phyloP scores from a whole-genome alignment of 2,888 invertebrate species.

The Anoplius nigerrimus region DNA sequence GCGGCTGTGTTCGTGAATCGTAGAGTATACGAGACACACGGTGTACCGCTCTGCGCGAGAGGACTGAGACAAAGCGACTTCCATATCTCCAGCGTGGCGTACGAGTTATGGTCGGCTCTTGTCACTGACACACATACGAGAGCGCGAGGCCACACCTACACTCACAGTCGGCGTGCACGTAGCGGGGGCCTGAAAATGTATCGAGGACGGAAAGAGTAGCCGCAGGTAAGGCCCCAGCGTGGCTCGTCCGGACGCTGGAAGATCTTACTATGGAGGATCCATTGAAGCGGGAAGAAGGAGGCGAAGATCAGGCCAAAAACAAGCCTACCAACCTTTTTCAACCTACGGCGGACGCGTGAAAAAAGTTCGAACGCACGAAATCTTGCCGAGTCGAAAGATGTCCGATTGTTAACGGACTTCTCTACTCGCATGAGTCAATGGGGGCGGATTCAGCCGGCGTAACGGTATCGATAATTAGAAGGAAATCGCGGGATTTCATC shows the following conservation, averaged over 20 bases:
- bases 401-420: too few species aligned
- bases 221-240: slow-evolving; percentile 25
- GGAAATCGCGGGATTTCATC: too few species aligned
- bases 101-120: slow-evolving; percentile 35
- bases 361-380: too few species aligned
- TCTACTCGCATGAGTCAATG: too few species aligned
- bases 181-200: slow-evolving; percentile 27
- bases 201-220: slow-evolving; percentile 34
- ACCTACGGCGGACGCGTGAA: too few species aligned
- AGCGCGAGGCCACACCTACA: slow-evolving; percentile 4
- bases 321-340: too few species aligned
- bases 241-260: background rate
- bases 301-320: too few species aligned
- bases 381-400: too few species aligned
- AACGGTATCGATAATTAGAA: too few species aligned
- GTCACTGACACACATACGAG: slow-evolving; percentile 28
- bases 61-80: slow-evolving; percentile 53
- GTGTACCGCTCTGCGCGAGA: slow-evolving; percentile 29
- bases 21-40: slow-evolving; percentile 39
- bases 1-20: slow-evolving; percentile 22
- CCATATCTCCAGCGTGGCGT: slow-evolving; percentile 33
- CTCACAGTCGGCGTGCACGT: background rate
- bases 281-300: too few species aligned
- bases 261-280: too few species aligned
- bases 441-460: too few species aligned